Conservation (phyloP, 1,140 invertebrate species). For the Calliphora vicina region DNA sequence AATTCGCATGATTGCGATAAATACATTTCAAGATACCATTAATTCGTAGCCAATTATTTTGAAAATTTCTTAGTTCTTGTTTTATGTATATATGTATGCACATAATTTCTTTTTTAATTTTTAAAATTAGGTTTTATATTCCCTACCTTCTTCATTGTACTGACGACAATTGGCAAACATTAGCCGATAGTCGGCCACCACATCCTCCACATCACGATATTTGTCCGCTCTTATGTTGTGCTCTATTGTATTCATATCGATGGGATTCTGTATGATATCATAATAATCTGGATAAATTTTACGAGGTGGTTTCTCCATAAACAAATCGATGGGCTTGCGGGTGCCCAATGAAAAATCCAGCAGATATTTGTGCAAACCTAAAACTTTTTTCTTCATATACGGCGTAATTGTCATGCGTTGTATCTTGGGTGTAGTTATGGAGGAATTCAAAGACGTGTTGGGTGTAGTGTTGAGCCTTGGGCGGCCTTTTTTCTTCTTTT, state of each 20-base stretch:
- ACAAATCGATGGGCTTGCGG: constrained; percentile 86
- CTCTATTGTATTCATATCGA: constrained; percentile 95
- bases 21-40: too few species aligned
- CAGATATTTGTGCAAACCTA: constrained; percentile 77
- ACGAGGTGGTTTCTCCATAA: constrained; percentile 96
- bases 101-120: too few species aligned
- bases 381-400: constrained; percentile 75
- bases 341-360: constrained; percentile 82
- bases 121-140: neutral
- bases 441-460: constrained; percentile 67
- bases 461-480: constrained; percentile 64
- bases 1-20: too few species aligned
- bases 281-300: constrained; percentile 97
- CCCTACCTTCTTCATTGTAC: constrained; percentile 88
- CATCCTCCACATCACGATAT: constrained; percentile 70
- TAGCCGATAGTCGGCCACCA: constrained; percentile 73
- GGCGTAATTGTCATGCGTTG: constrained; percentile 59
- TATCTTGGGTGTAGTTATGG: constrained; percentile 50
- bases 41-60: too few species aligned
- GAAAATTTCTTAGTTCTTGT: too few species aligned
- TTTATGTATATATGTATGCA: too few species aligned
- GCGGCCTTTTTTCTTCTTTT: constrained; percentile 59
- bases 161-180: constrained; percentile 97
- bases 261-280: constrained; percentile 91
- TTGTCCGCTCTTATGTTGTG: constrained; percentile 83